Conservation (phyloP, 2,888 invertebrate species). For the Cheilosia scutellata region DNA sequence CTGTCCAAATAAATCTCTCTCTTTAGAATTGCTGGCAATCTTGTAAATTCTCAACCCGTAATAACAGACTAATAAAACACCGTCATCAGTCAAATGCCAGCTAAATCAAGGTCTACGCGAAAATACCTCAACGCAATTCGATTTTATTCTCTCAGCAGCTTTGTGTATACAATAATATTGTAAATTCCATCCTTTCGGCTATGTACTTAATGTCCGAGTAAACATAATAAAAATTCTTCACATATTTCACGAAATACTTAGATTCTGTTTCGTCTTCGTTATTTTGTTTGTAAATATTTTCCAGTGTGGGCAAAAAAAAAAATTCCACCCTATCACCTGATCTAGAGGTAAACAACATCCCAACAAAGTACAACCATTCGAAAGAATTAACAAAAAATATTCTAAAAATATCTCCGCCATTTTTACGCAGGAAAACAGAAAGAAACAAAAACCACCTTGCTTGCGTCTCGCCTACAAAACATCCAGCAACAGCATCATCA, state of each 20-base stretch:
- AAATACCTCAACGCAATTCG: background rate
- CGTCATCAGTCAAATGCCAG: background rate
- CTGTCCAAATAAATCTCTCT: too few relatives aligned
- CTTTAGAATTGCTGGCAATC: too few relatives aligned
- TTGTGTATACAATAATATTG: background rate
- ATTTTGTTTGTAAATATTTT: background rate
- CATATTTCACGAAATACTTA: background rate
- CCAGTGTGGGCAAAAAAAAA: background rate
- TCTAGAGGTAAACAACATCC: background rate
- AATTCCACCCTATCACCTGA: background rate
- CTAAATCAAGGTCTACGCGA: background rate
- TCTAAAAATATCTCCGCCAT: constrained; percentile 29
- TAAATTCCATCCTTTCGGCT: background rate
- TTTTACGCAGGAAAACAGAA: constrained; percentile 1
- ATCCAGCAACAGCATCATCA: constrained; percentile 2
- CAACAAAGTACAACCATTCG: background rate
- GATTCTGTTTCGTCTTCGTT: background rate
- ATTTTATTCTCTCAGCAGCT: background rate
- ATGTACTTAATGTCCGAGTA: constrained; percentile 1
- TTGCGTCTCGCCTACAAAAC: background rate
- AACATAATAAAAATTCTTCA: constrained; percentile 46
- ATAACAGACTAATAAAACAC: background rate
- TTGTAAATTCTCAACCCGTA: background rate
- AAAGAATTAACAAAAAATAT: background rate
- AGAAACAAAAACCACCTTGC: constrained; percentile 16